Percentiles rank a stretch among this genome's conserved stretches.
Conservation (phyloP, 2,888 invertebrate species). For the Trichopria drosophilae region DNA sequence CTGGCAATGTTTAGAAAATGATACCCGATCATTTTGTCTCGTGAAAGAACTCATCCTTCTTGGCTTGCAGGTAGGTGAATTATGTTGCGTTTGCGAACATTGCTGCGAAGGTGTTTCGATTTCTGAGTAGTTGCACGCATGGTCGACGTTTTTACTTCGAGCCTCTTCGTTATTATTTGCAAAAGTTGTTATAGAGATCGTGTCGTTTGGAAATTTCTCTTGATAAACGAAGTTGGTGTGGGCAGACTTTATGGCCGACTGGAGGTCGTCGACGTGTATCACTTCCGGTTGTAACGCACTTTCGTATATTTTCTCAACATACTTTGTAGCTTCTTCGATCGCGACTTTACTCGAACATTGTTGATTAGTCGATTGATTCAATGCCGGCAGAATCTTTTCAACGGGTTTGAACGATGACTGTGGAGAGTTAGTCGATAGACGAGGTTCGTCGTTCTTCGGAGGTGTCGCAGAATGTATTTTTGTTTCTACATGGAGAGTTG, state of each 20-base stretch:
- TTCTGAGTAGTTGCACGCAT: no score
- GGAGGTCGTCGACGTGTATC: slow-evolving; percentile 49
- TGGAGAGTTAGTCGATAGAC: slow-evolving; percentile 29
- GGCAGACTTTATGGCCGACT: slow-evolving; percentile 44
- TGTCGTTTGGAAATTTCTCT: slow-evolving; percentile 28
- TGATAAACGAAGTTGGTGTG: slow-evolving; percentile 46
- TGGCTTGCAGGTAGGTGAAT: no score
- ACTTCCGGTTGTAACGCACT: slow-evolving; percentile 46
- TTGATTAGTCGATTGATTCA: slow-evolving; percentile 38
- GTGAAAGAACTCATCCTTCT: no score
- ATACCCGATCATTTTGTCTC: no score
- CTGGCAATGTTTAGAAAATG: no score
- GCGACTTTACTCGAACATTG: slow-evolving; percentile 30
- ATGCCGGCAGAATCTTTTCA: slow-evolving; percentile 37
- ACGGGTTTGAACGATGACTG: slow-evolving; percentile 48
- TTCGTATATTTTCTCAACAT: slow-evolving; percentile 50
- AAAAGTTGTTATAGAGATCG: neutral
- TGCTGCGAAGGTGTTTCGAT: no score
- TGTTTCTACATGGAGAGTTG: slow-evolving; percentile 30
- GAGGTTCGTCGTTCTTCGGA: slow-evolving; percentile 47
- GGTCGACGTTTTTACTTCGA: no score
- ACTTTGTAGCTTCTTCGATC: slow-evolving; percentile 25
- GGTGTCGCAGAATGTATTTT: slow-evolving; percentile 41
- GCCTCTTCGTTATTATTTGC: no score
- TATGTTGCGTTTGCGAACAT: no score